Conservation (phyloP, 2,888 invertebrate species). For the Agrotis ipsilon region DNA sequence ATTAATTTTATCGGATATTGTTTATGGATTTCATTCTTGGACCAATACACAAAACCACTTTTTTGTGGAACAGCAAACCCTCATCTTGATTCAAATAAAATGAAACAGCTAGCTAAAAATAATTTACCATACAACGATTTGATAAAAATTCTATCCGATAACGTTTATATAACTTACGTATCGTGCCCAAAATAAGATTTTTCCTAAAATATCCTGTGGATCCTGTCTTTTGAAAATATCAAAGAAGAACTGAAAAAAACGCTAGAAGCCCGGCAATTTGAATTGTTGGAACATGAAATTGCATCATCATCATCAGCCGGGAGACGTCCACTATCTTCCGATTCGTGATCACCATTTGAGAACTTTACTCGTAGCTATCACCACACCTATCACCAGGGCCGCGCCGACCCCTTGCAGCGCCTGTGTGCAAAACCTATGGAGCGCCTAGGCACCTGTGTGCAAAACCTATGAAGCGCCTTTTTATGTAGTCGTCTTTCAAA, state of each 20-base stretch:
- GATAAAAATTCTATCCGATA: neutral
- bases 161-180: too few species aligned
- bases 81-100: neutral
- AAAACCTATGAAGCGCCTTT: too few species aligned
- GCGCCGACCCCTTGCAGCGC: too few species aligned
- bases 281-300: neutral
- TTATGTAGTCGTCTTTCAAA: too few species aligned
- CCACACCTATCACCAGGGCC: too few species aligned
- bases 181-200: too few species aligned
- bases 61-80: neutral
- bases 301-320: neutral
- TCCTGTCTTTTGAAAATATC: neutral
- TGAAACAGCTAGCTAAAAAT: neutral
- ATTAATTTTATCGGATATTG: conserved; percentile 67
- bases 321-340: too few species aligned
- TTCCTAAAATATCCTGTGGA: neutral
- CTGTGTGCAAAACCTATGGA: too few species aligned
- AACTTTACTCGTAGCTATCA: too few species aligned
- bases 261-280: too few species aligned
- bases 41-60: conserved; percentile 6
- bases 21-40: conserved; percentile 65
- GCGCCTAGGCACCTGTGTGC: too few species aligned
- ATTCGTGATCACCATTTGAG: too few species aligned
- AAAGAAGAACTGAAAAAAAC: neutral
- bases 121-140: neutral